phyloP scores from a whole-genome alignment of 2,888 invertebrate species.

The Volucella inflata region DNA sequence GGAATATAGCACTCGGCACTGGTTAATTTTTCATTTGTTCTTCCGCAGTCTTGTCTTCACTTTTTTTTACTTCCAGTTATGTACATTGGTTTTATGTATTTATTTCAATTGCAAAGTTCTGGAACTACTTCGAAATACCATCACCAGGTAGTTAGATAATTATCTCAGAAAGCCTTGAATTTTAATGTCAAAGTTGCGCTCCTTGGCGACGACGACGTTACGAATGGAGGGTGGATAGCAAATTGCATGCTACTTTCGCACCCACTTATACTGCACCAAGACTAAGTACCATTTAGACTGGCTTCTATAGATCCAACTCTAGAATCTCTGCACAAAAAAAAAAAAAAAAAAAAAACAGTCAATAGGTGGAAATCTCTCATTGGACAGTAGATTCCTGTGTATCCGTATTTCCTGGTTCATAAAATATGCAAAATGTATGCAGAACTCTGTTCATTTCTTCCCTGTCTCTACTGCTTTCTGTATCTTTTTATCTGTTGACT shows the following conservation, averaged over 20 bases:
- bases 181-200: slow-evolving; percentile 70
- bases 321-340: slow-evolving; percentile 23
- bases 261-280: slow-evolving; percentile 43
- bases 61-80: slow-evolving; percentile 47
- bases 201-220: slow-evolving; percentile 44
- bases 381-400: slow-evolving; percentile 61
- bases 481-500: slow-evolving; percentile 52
- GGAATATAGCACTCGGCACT: slow-evolving; percentile 52
- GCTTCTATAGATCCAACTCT: slow-evolving; percentile 24
- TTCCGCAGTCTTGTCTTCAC: slow-evolving; percentile 28
- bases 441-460: slow-evolving; percentile 25
- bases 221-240: slow-evolving; percentile 13
- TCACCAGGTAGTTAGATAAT: background rate
- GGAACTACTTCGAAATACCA: background rate
- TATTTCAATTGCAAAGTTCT: slow-evolving; percentile 40
- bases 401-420: slow-evolving; percentile 68
- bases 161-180: slow-evolving; percentile 63
- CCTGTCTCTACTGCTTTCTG: slow-evolving; percentile 27
- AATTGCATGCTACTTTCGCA: slow-evolving; percentile 45
- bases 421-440: slow-evolving; percentile 74
- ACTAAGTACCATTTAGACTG: slow-evolving; percentile 14
- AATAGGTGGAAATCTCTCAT: slow-evolving; percentile 58
- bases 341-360: slow-evolving; percentile 7
- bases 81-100: slow-evolving; percentile 55
- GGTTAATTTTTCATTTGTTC: slow-evolving; percentile 66